Percentiles rank a stretch among this genome's conserved stretches.
phyloP scores from a whole-genome alignment of 2,797 vertebrate genomes.

The Euthynnus affinis region DNA sequence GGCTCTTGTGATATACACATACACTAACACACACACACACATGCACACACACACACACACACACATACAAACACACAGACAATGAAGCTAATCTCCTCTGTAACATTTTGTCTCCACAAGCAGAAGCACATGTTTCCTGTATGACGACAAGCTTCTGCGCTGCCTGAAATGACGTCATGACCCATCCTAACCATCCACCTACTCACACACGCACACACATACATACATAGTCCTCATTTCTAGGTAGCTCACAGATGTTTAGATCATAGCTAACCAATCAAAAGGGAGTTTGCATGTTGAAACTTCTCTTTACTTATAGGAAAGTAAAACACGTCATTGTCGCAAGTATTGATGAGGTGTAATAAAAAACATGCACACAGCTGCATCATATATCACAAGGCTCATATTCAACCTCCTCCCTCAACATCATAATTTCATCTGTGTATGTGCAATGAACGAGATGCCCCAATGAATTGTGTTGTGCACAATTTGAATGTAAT shows the following conservation, averaged over 20 bases:
- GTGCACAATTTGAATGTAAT: conserved; percentile 1
- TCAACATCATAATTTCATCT: neutral
- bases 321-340: conserved; percentile 16
- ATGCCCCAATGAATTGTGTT: neutral
- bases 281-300: conserved; percentile 29
- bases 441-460: neutral
- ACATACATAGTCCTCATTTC: neutral
- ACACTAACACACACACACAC: conserved; percentile 12
- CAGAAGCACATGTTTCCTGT: conserved; percentile 45
- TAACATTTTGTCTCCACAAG: conserved; percentile 45
- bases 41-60: conserved; percentile 11
- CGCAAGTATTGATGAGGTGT: neutral
- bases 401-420: neutral
- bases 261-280: conserved; percentile 37
- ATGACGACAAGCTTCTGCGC: conserved; percentile 42
- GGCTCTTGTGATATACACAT: conserved; percentile 47
- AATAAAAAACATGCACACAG: conserved; percentile 20
- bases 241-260: conserved; percentile 46
- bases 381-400: neutral
- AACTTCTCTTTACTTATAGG: conserved; percentile 34
- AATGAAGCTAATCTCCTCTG: conserved; percentile 9
- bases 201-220: neutral
- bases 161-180: conserved; percentile 50
- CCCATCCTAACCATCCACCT: neutral
- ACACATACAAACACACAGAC: conserved; percentile 12